Evolutionary conservation across 2,113 vertebrate species (phyloP).

Genomic region (Phaetusa simplex): DNA sequence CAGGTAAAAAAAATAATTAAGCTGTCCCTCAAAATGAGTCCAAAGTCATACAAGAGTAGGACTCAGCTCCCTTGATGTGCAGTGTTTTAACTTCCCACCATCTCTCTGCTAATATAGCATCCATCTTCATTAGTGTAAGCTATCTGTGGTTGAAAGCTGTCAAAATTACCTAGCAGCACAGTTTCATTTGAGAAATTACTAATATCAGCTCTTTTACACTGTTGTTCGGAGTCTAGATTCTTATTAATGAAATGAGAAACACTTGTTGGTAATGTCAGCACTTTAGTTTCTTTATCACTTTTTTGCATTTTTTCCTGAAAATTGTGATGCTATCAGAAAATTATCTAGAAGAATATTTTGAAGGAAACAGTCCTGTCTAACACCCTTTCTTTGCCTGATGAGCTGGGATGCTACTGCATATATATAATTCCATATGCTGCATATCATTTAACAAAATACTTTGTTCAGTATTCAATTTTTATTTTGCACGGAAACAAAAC

Average conservation of each 20-base stretch:
- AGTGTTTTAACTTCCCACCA: neutral
- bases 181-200: conserved; percentile 49
- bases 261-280: neutral
- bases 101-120: neutral
- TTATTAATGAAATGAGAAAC: neutral
- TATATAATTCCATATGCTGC: neutral
- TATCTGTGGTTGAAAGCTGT: conserved; percentile 45
- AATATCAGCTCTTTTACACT: conserved; percentile 15
- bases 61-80: neutral
- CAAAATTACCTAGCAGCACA: conserved; percentile 31
- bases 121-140: conserved; percentile 48
- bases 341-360: neutral
- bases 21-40: neutral
- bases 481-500: neutral
- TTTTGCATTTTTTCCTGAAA: neutral
- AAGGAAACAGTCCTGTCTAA: neutral
- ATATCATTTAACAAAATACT: neutral
- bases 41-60: neutral
- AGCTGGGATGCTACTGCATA: neutral
- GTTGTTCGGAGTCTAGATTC: neutral
- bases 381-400: neutral
- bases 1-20: neutral
- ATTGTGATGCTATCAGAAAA: neutral
- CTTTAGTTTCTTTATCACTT: neutral
- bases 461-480: neutral